Evolutionary conservation across 1,140 invertebrate species (phyloP), one percentile per base, ranked within the genome.

Genomic region (Drosophila lacertosa): DNA sequence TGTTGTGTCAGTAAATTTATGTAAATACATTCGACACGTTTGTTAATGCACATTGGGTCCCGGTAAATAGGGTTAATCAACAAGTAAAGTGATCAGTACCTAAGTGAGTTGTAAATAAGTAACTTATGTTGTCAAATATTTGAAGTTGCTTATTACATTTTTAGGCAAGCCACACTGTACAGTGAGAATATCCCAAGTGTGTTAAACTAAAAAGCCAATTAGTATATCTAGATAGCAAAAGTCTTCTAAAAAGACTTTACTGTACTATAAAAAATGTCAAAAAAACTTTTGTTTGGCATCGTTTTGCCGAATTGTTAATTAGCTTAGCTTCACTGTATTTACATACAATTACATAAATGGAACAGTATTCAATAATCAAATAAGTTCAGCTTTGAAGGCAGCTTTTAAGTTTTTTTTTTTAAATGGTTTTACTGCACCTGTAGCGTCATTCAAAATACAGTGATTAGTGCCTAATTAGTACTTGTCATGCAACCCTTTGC

Each of bases 11-110:
- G 22, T 6, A 26, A 69, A 53, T 76, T 45, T 55, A 74, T 53
- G 47, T 74, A 57, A 86, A 83, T 71, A 73, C 45, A 69, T 65
- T 35, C 66, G 40, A 60, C 39, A 47, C 73, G 62, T 71, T 76
- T 72, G 47, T 20, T 33, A 55, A 59, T 35, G 37, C 54, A 42
- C 16, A 74, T 59, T 51, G 58, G 47, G 53, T 50, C 35, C 73
- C 84, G 62, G 70, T 83, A 84, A 75, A 68, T 66, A 53, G 40
- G 35, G 37, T 53, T 65, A 29, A 40, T 65, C 53, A 59, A 57
- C 24, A 33, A 0, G 11, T 18, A 73, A 50, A 45, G 44, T 45
- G 44, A 6, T 45, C 0, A 15, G 11, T 40, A 22, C 11, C 3
- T 20, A 3, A 13, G 3, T 2, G 0, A 3, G 3, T 15, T 7